Conservation (phyloP, 2,888 invertebrate species). For the Amorpha juglandis region DNA sequence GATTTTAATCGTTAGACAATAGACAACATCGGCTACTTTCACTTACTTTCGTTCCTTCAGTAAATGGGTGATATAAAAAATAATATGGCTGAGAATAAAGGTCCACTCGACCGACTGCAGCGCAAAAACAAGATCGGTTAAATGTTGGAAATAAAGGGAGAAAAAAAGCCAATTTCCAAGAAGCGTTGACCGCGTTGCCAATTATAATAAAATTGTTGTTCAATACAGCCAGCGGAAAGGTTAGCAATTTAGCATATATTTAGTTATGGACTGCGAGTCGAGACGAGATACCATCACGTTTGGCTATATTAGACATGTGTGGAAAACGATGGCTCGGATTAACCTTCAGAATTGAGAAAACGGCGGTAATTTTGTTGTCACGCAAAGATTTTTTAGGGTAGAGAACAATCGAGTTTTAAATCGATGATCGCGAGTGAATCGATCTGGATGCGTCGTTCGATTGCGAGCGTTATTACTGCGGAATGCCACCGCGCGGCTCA, state of each 20-base stretch:
- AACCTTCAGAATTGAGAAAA: conserved; percentile 27
- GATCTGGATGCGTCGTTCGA: conserved; percentile 44
- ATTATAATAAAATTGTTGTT: conserved; percentile 80
- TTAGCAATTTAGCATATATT: conserved; percentile 69
- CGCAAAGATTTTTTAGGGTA: background rate
- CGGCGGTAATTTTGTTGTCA: conserved; percentile 39
- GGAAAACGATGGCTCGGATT: conserved; percentile 29
- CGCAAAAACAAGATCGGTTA: conserved; percentile 77
- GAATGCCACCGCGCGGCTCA: conserved; percentile 77
- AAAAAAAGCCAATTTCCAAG: conserved; percentile 76
- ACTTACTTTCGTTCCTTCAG: conserved; percentile 63
- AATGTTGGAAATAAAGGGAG: conserved; percentile 71
- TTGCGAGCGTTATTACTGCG: conserved; percentile 74
- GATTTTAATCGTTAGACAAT: conserved; percentile 44
- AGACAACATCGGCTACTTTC: conserved; percentile 55
- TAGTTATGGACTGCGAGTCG: conserved; percentile 46
- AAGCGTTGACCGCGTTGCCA: conserved; percentile 77
- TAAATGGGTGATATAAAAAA: conserved; percentile 61
- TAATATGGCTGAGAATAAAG: conserved; percentile 78
- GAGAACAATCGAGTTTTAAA: conserved; percentile 23
- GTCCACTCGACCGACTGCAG: conserved; percentile 64
- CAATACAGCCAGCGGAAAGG: conserved; percentile 73
- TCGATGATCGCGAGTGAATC: conserved; percentile 61
- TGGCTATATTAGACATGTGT: conserved; percentile 28
- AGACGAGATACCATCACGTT: conserved; percentile 43